These are phyloP conservation scores for Myotis planiceps DNA, from an alignment of 2,797 vertebrate species.

Conservation along the genomic window DNA sequence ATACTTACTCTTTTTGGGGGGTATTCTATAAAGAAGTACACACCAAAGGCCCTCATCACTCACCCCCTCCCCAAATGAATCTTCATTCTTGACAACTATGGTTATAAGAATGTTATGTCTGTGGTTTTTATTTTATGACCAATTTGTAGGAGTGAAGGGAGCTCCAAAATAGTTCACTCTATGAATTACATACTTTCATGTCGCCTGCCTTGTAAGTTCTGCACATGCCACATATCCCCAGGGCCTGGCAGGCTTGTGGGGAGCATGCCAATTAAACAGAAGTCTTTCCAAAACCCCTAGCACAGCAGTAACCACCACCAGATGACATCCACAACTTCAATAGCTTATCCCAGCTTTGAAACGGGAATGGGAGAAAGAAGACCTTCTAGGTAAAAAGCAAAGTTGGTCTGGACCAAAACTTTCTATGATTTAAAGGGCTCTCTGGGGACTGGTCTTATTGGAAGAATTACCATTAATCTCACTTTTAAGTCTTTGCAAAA, in stretches of 20 bases:
- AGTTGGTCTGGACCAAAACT: constrained; percentile 8
- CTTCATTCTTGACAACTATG: constrained; percentile 58
- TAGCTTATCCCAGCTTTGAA: background rate
- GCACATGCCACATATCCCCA: constrained; percentile 70
- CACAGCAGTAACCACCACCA: constrained; percentile 48
- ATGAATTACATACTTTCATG: constrained; percentile 75
- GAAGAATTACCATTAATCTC: background rate
- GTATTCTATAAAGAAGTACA: background rate
- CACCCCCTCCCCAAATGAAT: background rate
- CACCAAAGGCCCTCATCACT: background rate
- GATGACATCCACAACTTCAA: constrained; percentile 29
- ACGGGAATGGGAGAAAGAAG: background rate
- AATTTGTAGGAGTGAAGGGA: constrained; percentile 75
- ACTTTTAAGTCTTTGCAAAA: constrained; percentile 39
- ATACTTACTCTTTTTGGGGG: background rate
- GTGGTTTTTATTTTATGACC: constrained; percentile 76
- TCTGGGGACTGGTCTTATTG: background rate
- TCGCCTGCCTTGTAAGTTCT: constrained; percentile 70
- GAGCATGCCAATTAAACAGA: constrained; percentile 71
- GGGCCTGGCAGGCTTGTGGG: constrained; percentile 44
- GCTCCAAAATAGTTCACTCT: constrained; percentile 66
- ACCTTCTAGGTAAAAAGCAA: constrained; percentile 2
- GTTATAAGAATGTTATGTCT: constrained; percentile 69
- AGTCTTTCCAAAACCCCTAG: constrained; percentile 62
- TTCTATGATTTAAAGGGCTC: background rate